Evolutionary conservation across 2,797 vertebrate species (phyloP), one percentile per base, ranked within the genome.

Genomic region (Brachymystax lenok): DNA sequence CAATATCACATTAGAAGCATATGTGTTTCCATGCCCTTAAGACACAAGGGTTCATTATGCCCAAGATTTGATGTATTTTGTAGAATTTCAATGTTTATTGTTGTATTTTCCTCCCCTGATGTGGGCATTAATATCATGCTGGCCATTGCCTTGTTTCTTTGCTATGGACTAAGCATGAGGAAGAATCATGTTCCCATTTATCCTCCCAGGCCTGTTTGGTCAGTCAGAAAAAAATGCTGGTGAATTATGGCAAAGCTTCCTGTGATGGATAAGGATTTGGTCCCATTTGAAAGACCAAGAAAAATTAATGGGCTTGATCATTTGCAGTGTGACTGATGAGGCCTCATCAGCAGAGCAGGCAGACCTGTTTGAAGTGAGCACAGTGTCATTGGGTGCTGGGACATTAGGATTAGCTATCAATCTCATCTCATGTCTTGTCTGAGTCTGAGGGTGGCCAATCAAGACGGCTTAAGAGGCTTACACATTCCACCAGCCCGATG

Each of bases 31-130:
- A 12, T 89, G 89, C 86, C 92, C 90, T 77, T 66, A 83, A 92
- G 93, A 89, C 69, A 90, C 80, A 71, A 69, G 67, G 84, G 78
- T 86, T 93, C 90, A 92, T 91, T 93, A 93, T 78, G 50, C 85
- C 19, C 14, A 66, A 50, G 85, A 87, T 88, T 82, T 93, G 91
- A 93, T 93, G 81, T 78, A 92, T 92, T 85, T 77, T 72, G 75
- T 77, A 77, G 83, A 87, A 85, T 90, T 46, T 46, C 40, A 12
- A 46, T 88, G 87, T 92, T 91, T 88, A 90, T 89, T 75, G 81
- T 76, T 66, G 75, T 75, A 83, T 81, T 83, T 78, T 82, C 77
- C n/a, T 17, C 46, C 33, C 78, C 51, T 85, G 86, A 90, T 76
- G 72, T 71, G 33, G 73, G 83, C 86, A 91, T 90, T 88, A 87